Base-by-base conservation (phyloP, 2,113 vertebrate genomes). In the Fregetta grallaria region DNA sequence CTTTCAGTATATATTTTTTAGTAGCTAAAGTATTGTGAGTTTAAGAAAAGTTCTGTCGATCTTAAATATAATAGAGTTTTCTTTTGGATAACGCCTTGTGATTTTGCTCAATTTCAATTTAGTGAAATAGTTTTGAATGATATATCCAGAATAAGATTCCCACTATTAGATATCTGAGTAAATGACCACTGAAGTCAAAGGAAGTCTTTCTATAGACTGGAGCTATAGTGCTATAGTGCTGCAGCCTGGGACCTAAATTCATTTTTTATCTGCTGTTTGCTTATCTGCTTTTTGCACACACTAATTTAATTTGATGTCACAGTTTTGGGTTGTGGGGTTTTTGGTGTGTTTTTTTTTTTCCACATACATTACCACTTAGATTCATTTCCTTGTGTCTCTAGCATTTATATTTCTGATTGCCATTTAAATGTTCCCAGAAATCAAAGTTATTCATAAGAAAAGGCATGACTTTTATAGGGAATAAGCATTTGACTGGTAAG, bases 371-470 rank as follows among this genome's bases (percentile, higher is more conserved):
- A 9, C 14, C 7, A 2, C 20, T 74, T 59, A 20, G 13, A 66
- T 76, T 73, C 0, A 30, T 53, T 89, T 95, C 26, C 47, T 36
- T 75, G 6, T 0, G 0, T 25, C 30, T 71, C 18, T 52, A 88
- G 3, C 8, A 45, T 93, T 96, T 96, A 67, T 56, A 61, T 88
- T 91, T 95, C 30, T 88, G 89, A 63, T 79, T 94, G 73, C 18
- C 6, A 55, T 90, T 73, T 65, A 92, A 96, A 27, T 81, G 32
- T 32, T 94, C 53, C 79, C 62, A 71, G 56, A 32, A 92, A 97
- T 83, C 42, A 80, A 63, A 97, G 89, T 82, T 84, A 97, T 90
- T 97, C 7, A 81, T 95, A 92, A 80, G 50, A 52, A 68, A 88
- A 77, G 9, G 4, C 53, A 61, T 30, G 72, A 83, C 2, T 96